Conservation (phyloP, 37 sponge, comb jelly and placozoan species). For the Diacarnus erythraeanus region DNA sequence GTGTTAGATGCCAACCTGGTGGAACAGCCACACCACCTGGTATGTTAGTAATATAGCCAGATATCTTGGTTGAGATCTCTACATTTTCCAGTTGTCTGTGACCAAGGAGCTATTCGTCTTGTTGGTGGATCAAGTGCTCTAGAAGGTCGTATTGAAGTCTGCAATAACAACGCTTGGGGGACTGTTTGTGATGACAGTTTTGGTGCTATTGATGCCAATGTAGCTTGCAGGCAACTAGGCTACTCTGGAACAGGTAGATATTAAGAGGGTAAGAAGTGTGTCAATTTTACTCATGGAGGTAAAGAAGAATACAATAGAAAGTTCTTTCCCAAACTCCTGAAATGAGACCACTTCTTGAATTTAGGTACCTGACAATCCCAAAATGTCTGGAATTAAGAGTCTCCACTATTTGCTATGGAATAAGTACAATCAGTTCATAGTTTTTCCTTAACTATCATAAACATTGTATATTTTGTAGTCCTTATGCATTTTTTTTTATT, state of each 20-base stretch:
- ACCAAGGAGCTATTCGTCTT: neutral
- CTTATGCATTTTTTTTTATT: neutral
- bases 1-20: neutral
- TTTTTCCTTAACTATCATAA: too few relatives aligned
- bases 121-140: constrained; percentile 4
- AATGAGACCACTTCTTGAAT: too few relatives aligned
- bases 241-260: neutral
- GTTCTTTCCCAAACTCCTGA: too few relatives aligned
- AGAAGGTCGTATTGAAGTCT: constrained; percentile 14
- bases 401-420: too few relatives aligned
- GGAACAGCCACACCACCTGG: neutral
- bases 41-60: neutral
- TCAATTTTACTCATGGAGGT: too few relatives aligned
- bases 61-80: neutral
- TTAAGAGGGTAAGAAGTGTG: too few relatives aligned
- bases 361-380: too few relatives aligned
- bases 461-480: neutral
- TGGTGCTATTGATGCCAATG: neutral
- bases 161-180: neutral
- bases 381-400: too few relatives aligned
- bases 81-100: neutral
- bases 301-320: too few relatives aligned
- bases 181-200: constrained; percentile 7
- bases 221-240: constrained; percentile 7
- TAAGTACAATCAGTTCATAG: too few relatives aligned